Conservation (phyloP, 2,888 invertebrate genomes). For the Aphodius granarius region DNA sequence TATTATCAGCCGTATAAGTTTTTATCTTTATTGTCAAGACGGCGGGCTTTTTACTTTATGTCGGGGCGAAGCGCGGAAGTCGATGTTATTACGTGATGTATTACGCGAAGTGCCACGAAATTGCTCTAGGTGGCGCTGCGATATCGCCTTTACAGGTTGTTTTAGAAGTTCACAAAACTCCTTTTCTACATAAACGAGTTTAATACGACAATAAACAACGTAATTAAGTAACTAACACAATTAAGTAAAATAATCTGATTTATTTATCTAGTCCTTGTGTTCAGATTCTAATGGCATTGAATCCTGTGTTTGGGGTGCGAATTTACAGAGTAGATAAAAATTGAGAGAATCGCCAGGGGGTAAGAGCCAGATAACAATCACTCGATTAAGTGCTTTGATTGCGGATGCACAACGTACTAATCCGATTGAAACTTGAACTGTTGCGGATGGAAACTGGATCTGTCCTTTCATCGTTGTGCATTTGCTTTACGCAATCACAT, state of each 20-base stretch:
- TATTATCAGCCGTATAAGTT: background rate
- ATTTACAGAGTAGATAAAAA: background rate
- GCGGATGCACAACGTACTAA: conserved; percentile 21
- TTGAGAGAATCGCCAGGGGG: background rate
- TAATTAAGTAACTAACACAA: no score
- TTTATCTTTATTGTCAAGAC: background rate
- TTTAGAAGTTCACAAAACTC: background rate
- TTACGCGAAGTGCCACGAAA: background rate
- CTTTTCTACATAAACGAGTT: background rate
- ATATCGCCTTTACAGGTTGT: background rate
- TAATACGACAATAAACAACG: no score
- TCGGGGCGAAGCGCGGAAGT: background rate
- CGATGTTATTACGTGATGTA: background rate
- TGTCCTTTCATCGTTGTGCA: conserved; percentile 16
- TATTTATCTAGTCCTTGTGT: background rate
- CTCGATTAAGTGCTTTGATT: conserved; percentile 29
- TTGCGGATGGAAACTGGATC: conserved; percentile 23
- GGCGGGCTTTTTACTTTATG: background rate
- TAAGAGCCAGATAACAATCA: conserved; percentile 21
- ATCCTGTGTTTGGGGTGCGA: background rate
- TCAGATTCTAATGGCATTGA: no score
- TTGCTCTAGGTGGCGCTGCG: background rate
- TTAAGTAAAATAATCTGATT: background rate
- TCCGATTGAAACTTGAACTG: conserved; percentile 24
- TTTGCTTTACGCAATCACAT: conserved; percentile 20